A percentile compares a stretch with the other conserved stretches of the same genome.
These are phyloP conservation scores for Denticeps clupeoides DNA, from an alignment of 2,797 vertebrate species.

Conservation along the genomic window DNA sequence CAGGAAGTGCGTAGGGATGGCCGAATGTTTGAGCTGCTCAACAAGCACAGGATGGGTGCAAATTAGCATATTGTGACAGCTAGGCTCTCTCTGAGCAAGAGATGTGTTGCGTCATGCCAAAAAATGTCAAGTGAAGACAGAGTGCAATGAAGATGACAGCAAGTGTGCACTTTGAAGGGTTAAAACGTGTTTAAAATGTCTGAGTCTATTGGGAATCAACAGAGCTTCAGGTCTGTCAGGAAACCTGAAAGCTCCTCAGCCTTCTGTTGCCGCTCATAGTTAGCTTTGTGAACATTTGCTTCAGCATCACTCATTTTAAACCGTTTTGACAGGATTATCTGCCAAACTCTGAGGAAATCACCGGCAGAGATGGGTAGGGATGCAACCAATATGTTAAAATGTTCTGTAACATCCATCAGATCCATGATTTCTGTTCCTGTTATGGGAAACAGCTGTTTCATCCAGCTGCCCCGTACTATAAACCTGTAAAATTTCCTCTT, in stretches of 20 bases:
- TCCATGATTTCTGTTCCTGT: slow-evolving; percentile 23
- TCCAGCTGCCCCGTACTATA: slow-evolving; percentile 20
- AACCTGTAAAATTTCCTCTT: slow-evolving; percentile 1
- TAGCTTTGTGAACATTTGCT: background rate
- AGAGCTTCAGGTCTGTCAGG: background rate
- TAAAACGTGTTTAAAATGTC: slow-evolving; percentile 1
- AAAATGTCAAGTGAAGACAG: too few relatives aligned
- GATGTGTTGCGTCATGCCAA: too few relatives aligned
- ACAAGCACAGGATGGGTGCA: too few relatives aligned
- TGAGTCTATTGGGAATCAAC: background rate
- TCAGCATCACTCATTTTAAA: slow-evolving; percentile 5
- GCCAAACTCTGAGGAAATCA: slow-evolving; percentile 10
- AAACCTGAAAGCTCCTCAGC: background rate
- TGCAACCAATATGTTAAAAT: slow-evolving; percentile 23
- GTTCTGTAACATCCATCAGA: slow-evolving; percentile 23
- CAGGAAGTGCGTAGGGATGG: too few relatives aligned
- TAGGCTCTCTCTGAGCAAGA: too few relatives aligned
- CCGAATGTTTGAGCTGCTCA: too few relatives aligned
- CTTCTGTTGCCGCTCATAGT: slow-evolving; percentile 1
- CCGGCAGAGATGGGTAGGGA: slow-evolving; percentile 10
- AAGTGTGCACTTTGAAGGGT: background rate
- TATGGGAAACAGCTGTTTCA: slow-evolving; percentile 30
- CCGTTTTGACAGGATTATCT: slow-evolving; percentile 9
- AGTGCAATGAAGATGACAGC: background rate
- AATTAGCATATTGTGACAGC: too few relatives aligned